Percentiles rank a stretch among this genome's conserved stretches.
phyloP scores from a whole-genome alignment of 2,113 vertebrate species.

The Seriola aureovittata region DNA sequence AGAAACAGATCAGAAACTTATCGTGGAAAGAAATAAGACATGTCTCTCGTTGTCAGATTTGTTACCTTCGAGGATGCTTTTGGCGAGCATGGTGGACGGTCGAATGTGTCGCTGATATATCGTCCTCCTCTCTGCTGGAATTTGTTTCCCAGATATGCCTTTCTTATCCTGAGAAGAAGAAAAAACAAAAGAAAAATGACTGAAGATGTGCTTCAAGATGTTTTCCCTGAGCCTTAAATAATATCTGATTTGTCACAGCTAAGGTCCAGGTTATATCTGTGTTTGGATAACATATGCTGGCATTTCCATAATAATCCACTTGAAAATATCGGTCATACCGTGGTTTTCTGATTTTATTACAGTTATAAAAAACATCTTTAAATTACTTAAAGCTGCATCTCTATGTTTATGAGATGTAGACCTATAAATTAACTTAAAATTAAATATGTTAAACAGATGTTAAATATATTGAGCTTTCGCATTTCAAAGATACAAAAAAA shows the following conservation, averaged over 20 bases:
- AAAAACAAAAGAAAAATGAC: not conserved
- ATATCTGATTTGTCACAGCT: slow-evolving; percentile 22
- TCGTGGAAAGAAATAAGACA: not conserved
- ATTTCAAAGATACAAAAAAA: not conserved
- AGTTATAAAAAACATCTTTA: not conserved
- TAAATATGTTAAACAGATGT: not conserved
- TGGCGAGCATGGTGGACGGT: slow-evolving; percentile 95
- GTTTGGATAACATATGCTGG: slow-evolving; percentile 25
- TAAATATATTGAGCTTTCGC: not conserved
- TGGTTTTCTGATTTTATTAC: not conserved
- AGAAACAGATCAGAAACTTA: not conserved
- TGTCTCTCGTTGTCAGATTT: not conserved
- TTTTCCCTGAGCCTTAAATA: slow-evolving; percentile 26
- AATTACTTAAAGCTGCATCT: not conserved
- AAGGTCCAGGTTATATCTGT: fast-evolving
- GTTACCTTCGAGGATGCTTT: slow-evolving; percentile 98
- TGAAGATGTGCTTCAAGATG: not conserved
- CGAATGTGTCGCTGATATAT: slow-evolving; percentile 95
- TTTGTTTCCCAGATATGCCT: slow-evolving; percentile 91
- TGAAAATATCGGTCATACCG: not conserved
- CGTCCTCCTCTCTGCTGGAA: slow-evolving; percentile 90
- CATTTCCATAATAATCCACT: not conserved
- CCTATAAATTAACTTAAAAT: not conserved
- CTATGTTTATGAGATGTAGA: not conserved
- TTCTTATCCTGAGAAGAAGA: slow-evolving; percentile 92